Evolutionary conservation across 2,113 vertebrate genomes (phyloP).

Genomic region (Agelaius tricolor): DNA sequence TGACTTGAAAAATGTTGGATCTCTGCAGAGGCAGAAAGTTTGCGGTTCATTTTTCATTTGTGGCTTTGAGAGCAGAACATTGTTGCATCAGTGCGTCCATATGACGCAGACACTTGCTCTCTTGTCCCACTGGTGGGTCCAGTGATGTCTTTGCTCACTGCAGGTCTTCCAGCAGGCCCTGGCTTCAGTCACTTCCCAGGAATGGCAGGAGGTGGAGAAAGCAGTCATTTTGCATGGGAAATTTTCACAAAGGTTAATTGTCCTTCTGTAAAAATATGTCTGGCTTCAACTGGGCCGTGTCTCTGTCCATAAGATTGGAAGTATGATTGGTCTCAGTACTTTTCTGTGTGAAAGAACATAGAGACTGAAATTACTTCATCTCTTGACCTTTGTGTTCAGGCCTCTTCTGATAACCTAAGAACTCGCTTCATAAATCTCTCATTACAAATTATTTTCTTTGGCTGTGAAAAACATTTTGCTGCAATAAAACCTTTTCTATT

Average conservation of each 20-base stretch:
- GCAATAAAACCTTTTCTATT: background rate
- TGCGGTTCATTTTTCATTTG: background rate
- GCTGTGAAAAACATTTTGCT: background rate
- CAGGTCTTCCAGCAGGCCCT: background rate
- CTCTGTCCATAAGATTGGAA: background rate
- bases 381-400: constrained; percentile 8
- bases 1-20: background rate
- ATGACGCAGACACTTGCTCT: background rate
- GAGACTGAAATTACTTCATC: background rate
- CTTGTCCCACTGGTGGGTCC: background rate
- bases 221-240: background rate
- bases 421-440: constrained; percentile 38
- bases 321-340: background rate
- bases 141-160: background rate
- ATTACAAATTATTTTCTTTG: constrained; percentile 43
- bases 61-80: background rate
- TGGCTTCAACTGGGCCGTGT: background rate
- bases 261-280: background rate
- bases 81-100: accelerated
- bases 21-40: background rate
- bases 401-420: constrained; percentile 39
- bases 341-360: constrained; percentile 1
- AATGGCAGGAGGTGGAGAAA: background rate
- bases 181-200: background rate
- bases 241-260: background rate